These are phyloP conservation scores for Plutella xylostella DNA, from an alignment of 2,888 invertebrate species.

Conservation along the genomic window DNA sequence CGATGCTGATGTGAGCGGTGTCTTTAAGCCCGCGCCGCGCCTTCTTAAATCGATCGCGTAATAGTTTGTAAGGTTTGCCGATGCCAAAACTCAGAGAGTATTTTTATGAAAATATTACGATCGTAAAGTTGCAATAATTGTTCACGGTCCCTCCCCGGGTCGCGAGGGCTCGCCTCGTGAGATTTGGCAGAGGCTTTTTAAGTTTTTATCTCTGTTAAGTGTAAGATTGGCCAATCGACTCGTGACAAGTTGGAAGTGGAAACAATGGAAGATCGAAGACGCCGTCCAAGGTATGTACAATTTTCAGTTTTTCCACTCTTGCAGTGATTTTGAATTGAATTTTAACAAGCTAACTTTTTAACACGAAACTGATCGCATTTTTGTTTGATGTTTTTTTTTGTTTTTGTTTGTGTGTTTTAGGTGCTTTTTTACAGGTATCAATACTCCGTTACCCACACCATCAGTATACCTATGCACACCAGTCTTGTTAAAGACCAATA, in stretches of 20 bases:
- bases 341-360: constrained; percentile 32
- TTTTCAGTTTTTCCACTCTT: constrained; percentile 12
- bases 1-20: constrained; percentile 21
- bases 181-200: too few relatives aligned
- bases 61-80: constrained; percentile 43
- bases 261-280: constrained; percentile 21
- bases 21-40: constrained; percentile 22
- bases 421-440: constrained; percentile 63
- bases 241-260: constrained; percentile 25
- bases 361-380: constrained; percentile 18
- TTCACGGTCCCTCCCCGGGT: constrained; percentile 48
- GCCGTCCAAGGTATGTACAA: constrained; percentile 49
- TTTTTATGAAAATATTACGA: constrained; percentile 47
- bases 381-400: constrained; percentile 42
- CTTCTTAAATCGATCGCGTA: constrained; percentile 37
- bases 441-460: too few relatives aligned
- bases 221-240: constrained; percentile 59
- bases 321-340: constrained; percentile 21
- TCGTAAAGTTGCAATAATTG: constrained; percentile 52
- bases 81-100: constrained; percentile 57
- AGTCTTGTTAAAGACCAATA: too few relatives aligned
- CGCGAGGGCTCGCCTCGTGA: constrained; percentile 14
- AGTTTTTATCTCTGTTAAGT: constrained; percentile 33
- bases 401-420: constrained; percentile 37
- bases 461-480: too few relatives aligned